Base-by-base conservation (phyloP, 64 coral and sea anemone species). In the Porites lutea region DNA sequence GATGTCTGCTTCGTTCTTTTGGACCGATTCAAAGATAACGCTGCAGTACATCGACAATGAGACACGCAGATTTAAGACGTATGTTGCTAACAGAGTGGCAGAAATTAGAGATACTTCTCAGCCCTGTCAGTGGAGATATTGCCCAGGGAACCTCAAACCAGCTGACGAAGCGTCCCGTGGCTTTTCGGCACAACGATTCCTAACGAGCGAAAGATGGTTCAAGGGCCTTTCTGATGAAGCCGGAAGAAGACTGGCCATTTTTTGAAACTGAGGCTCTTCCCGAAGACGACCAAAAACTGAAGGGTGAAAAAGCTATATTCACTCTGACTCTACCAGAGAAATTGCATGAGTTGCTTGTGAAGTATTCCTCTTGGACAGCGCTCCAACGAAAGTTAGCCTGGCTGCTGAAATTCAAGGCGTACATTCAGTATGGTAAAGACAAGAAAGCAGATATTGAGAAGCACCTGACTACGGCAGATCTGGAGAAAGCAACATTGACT, bases 31-130 rank as follows among this genome's bases (percentile, higher is more conserved):
- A 20, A 48, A 69, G 43, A 44, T 93, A 27, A 88, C 72, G 2
- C 59, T 96, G 43, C 79, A 96, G 66, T 92, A 96, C 59, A 92
- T 89, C 58, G 79, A 86, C 13, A 96, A 93, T 50, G 87, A 83
- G 37, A 64, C 73, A 13, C 78, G 79, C 11, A 58, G 95, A 53
- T 89, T 92, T 48, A 84, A 92, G 71, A 92, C 90, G 4, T 89
- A 89, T 48, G 86, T 92, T n/a, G 79, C 90, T 0, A 96, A 96
- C n/a, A 14, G 95, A 23, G 85, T 93, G 57, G 44, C 86, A 53
- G 86, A 92, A 67, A 93, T 93, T 20, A 70, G 71, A 37, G 50
- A 89, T 6, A 7, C 18, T 13, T 77, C 78, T 22, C 22, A 83
- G 52, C 86, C 89, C 52, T 77, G 66, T 4, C 66, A 75, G 52